Base-by-base conservation (phyloP, 2,113 vertebrate genomes). In the Dasypus novemcinctus region DNA sequence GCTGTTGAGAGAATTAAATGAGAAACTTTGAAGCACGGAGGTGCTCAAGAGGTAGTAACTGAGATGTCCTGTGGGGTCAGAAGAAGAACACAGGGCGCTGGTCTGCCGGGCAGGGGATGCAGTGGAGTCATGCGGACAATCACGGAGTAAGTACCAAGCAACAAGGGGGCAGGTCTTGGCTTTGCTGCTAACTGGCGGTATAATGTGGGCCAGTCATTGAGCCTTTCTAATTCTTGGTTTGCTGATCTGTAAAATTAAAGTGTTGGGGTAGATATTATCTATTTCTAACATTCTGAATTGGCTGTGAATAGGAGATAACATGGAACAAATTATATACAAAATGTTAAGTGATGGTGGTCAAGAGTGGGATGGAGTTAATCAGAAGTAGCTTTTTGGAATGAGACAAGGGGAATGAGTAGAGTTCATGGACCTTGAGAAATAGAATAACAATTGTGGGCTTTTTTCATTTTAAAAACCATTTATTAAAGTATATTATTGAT, bases 161-260 rank as follows among this genome's bases (percentile, higher is more conserved):
- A 84, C 41, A 7, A 33, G 43, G 59, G 76, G 74, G 52, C 71
- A 49, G 46, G 78, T 71, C 78, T 88, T 72, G 91, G 91, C 89
- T 91, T 57, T 63, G 79, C 76, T 54, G 0, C 83, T 69, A 20
- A 78, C 84, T 64, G 69, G 93, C 57, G n/a, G 72, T 83, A 54
- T 63, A 38, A 82, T 0, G 2, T 69, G 76, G 87, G 38, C 43
- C 36, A 8, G 49, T 66, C 31, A 4, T 14, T 12, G 14, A 69
- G 41, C 38, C 66, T 91, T 96, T 90, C 61, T 86, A 80, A 89
- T 96, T 91, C 75, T 87, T 92, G 92, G 79, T 90, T 90, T 95
- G 63, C 74, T 79, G 66, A 90, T 93, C 91, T 96, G 43, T 93
- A 81, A 95, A 96, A 94, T 86, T 54, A 93, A 91, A 90, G 94